Conservation (phyloP, 2,888 invertebrate species). For the Luperina nickerlii region DNA sequence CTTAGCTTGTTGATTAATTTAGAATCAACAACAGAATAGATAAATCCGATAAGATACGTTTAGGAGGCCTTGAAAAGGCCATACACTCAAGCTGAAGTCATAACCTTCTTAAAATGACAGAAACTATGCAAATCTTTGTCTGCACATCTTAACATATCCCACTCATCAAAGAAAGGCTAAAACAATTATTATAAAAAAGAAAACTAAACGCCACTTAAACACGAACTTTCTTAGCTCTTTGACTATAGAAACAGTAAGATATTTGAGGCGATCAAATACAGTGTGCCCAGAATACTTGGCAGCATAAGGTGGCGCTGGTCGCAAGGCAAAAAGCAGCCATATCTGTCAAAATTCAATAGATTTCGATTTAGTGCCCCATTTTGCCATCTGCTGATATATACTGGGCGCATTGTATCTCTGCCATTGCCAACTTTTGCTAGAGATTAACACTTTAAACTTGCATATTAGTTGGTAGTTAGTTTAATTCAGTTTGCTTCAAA, state of each 20-base stretch:
- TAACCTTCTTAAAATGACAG: background rate
- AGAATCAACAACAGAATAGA: conserved; percentile 6
- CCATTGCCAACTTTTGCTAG: conserved; percentile 29
- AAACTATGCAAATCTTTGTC: background rate
- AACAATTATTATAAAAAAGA: conserved; percentile 28
- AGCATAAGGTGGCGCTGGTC: background rate
- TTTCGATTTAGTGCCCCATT: conserved; percentile 19
- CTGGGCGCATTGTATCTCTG: conserved; percentile 2
- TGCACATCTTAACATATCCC: conserved; percentile 14
- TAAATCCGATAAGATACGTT: background rate
- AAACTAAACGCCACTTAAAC: conserved; percentile 42
- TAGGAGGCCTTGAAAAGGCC: background rate
- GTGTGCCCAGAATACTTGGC: conserved; percentile 17
- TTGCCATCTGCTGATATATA: conserved; percentile 2
- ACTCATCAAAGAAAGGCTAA: conserved; percentile 3
- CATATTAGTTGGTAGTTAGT: conserved; percentile 50
- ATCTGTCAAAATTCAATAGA: conserved; percentile 20
- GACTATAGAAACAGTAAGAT: background rate
- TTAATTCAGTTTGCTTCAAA: conserved; percentile 21
- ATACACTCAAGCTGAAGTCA: background rate
- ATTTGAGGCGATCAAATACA: conserved; percentile 2
- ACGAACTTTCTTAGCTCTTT: conserved; percentile 29
- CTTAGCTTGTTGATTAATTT: conserved; percentile 24
- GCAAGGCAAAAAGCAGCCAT: conserved; percentile 13
- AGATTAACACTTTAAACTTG: conserved; percentile 54